Evolutionary conservation across 2,797 vertebrate genomes (phyloP), one percentile per base, ranked within the genome.

Genomic region (Hoplostethus mediterraneus): DNA sequence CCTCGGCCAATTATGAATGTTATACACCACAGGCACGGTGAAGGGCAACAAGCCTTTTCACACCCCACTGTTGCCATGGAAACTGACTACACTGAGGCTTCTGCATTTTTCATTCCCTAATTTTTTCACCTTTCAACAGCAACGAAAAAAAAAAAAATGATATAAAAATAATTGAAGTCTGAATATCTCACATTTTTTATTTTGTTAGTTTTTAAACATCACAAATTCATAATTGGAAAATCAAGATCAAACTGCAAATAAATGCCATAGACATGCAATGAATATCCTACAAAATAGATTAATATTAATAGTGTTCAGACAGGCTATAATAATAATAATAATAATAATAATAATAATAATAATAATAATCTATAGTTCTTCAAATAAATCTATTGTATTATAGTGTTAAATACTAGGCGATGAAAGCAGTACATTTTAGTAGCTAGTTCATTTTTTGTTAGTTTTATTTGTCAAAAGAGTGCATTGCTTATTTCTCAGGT

Each of bases 1-100:
- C 93, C 91, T 87, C 55, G 77, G 88, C 91, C 92, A 93, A 92
- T 93, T 94, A 91, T 82, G 81, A 90, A 81, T 89, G 91, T 90
- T 93, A 86, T 79, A 93, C 90, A 91, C 89, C 88, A 84, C 75
- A 81, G 87, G 81, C 87, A 54, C 75, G 57, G 82, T 10, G 85
- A 92, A 87, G 89, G 89, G 82, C 87, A 87, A 87, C 79, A 66
- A 89, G 85, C 77, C 87, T 90, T 89, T 91, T 91, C 79, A 90
- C 86, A 88, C 89, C 83, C 78, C 28, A 9, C 84, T 74, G 93
- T 94, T 94, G 79, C 90, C 87, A 93, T 94, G 92, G 93, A 90
- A 93, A 95, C 91, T 81, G 81, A 90, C 83, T 83, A 91, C 89
- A 83, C 68, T 13, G 71, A 84, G 75, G 82, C 81, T 66, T 75